Percentiles rank a stretch among this genome's conserved stretches.
Conservation (phyloP, 2,113 vertebrate genomes). For the Lonchura striata region DNA sequence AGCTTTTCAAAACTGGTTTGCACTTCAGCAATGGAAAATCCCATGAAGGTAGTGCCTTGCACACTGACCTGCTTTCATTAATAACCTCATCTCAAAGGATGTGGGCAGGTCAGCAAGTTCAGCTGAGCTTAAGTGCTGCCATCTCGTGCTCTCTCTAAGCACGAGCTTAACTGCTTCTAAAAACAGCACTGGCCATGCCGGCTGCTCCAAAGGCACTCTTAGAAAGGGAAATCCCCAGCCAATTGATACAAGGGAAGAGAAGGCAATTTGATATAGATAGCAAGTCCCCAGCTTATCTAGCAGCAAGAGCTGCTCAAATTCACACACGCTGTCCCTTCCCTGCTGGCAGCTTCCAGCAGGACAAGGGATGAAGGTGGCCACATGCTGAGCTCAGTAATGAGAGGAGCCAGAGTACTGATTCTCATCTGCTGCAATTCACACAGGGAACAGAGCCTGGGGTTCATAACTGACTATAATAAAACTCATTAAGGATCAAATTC, state of each 20-base stretch:
- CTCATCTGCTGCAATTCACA: neutral
- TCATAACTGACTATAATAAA: neutral
- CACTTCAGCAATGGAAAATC: neutral
- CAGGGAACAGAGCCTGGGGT: neutral
- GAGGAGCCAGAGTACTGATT: neutral
- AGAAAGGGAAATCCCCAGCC: conserved; percentile 36
- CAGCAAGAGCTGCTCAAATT: neutral
- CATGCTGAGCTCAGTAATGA: fast-evolving
- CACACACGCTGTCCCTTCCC: neutral
- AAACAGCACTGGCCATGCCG: neutral
- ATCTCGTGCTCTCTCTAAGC: neutral
- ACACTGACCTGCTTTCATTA: neutral
- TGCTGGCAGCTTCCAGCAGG: neutral
- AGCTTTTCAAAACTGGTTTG: neutral
- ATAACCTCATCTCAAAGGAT: neutral
- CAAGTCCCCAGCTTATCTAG: neutral
- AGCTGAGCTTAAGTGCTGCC: conserved; percentile 10
- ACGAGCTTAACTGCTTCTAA: neutral
- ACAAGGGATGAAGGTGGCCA: fast-evolving
- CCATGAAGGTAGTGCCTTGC: neutral
- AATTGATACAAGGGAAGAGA: neutral
- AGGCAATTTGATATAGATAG: conserved; percentile 1
- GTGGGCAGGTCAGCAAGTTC: neutral
- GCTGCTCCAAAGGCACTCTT: neutral
- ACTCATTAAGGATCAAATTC: neutral